Evolutionary conservation across 2,113 vertebrate genomes (phyloP).

Genomic region (Laticauda laticaudata): DNA sequence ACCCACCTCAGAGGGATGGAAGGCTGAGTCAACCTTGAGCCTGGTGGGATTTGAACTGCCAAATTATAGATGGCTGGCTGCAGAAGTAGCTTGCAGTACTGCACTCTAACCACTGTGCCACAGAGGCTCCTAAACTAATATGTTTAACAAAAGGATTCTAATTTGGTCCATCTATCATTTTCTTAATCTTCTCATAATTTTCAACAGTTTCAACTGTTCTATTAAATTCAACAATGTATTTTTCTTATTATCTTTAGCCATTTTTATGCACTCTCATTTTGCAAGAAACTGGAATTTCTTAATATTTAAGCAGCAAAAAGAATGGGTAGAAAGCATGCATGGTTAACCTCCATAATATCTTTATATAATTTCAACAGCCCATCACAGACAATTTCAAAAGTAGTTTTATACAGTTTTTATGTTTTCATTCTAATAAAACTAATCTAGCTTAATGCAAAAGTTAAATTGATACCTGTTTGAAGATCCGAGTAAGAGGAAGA

Average conservation of each 20-base stretch:
- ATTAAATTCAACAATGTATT: background rate
- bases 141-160: background rate
- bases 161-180: background rate
- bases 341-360: constrained; percentile 33
- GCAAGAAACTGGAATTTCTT: background rate
- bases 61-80: no score
- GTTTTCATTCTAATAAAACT: constrained; percentile 72
- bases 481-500: constrained; percentile 58
- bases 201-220: background rate
- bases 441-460: constrained; percentile 51
- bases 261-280: background rate
- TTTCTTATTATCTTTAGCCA: background rate
- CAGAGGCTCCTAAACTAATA: no score
- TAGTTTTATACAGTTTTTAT: constrained; percentile 55
- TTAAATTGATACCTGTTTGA: constrained; percentile 62
- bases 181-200: background rate
- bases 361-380: constrained; percentile 59
- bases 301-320: background rate
- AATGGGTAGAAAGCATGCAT: constrained; percentile 40
- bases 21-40: no score
- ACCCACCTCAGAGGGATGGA: no score
- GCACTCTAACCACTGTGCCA: no score
- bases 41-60: no score
- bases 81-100: no score
- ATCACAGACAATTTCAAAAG: constrained; percentile 66